A percentile compares a stretch with the other conserved stretches of the same genome.
These are phyloP conservation scores for Danio aesculapii DNA, from an alignment of 2,797 vertebrate species.

Conservation along the genomic window DNA sequence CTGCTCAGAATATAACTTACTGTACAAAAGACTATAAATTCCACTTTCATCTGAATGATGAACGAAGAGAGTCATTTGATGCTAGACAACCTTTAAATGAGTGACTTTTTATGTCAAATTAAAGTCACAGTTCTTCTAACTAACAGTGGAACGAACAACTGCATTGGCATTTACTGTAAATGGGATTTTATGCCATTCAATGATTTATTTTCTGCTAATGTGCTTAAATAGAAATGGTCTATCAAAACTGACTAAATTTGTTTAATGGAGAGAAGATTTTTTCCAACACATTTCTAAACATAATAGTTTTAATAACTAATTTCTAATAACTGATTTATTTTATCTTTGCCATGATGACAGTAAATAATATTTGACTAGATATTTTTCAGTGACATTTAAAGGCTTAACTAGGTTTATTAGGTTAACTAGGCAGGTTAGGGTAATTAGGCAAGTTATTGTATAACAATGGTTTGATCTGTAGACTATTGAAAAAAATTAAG, in stretches of 20 bases:
- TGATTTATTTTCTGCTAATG: neutral
- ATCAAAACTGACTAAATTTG: neutral
- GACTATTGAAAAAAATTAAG: no score
- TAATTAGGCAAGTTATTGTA: no score
- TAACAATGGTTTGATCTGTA: no score
- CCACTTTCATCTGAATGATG: neutral
- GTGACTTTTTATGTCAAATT: neutral
- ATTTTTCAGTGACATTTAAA: no score
- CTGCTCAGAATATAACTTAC: slow-evolving; percentile 35
- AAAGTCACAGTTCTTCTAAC: neutral
- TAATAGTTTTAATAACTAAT: no score
- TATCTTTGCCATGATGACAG: no score
- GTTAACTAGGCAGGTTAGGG: no score
- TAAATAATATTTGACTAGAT: no score
- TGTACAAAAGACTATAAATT: slow-evolving; percentile 22
- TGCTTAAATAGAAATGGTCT: neutral
- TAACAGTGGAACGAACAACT: neutral
- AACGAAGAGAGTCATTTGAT: neutral
- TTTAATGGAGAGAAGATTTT: no score
- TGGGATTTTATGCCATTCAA: neutral
- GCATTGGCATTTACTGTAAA: neutral
- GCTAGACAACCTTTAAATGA: neutral
- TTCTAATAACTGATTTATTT: no score
- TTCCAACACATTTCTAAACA: no score
- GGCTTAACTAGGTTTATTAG: no score